phyloP scores from a whole-genome alignment of 2,797 vertebrate genomes.

The Streptopelia turtur region DNA sequence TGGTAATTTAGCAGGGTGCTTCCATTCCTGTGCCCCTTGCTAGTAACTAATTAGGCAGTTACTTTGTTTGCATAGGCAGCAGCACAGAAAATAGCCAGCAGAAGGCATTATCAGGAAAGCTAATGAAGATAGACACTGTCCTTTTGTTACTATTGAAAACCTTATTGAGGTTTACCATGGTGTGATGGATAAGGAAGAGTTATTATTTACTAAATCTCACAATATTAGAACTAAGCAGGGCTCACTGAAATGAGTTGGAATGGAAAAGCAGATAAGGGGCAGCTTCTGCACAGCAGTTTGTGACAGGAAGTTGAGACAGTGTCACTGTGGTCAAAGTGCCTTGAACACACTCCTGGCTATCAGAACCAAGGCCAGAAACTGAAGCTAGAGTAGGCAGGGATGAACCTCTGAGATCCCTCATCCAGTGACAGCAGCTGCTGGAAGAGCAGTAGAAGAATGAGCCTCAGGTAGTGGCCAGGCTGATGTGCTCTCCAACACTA shows the following conservation, averaged over 20 bases:
- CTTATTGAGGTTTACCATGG: not conserved
- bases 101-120: not conserved
- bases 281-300: not conserved
- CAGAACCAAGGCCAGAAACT: not conserved
- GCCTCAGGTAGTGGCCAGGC: not conserved
- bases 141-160: not conserved
- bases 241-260: not conserved
- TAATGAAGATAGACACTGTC: not conserved
- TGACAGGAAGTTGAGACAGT: not conserved
- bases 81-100: not conserved
- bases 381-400: not conserved
- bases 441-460: not conserved
- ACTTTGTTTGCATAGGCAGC: not conserved
- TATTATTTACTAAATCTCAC: not conserved
- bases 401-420: not conserved
- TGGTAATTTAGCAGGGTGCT: not conserved
- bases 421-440: not conserved
- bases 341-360: not conserved
- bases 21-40: not conserved
- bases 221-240: not conserved
- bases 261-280: not conserved
- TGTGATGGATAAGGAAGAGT: not conserved
- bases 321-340: not conserved
- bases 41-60: not conserved
- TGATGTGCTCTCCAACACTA: not conserved